Evolutionary conservation across 2,113 vertebrate genomes (phyloP), one percentile per base, ranked within the genome.

Genomic region (Phainopepla nitens): DNA sequence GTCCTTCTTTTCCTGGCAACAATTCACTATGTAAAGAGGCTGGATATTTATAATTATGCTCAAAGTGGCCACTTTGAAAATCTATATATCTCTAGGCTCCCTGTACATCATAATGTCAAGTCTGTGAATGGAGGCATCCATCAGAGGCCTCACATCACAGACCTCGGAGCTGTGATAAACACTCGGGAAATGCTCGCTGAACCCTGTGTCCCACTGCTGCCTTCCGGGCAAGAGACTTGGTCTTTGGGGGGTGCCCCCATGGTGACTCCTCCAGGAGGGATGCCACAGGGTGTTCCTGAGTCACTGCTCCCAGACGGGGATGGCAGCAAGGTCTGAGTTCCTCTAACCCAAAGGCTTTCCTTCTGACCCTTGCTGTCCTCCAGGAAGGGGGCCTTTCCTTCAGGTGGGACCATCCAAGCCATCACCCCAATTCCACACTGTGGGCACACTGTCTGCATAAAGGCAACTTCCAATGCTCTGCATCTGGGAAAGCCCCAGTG

Each of bases 41-140:
- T 94, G 96, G 94, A 94, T 97, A 97, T 97, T 97, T 97, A 95
- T 97, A 98, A 98, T 98, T 98, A 97, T 97, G 97, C 95, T 97
- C 97, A 95, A 97, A 98, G 97, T 97, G 97, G 98, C 96, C 97
- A 97, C 97, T 98, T 97, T 97, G 97, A 97, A 98, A 98, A 98
- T 98, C 97, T 96, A 97, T 98, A 98, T 98, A 97, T 98, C 98
- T 98, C 81, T 95, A 97, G 98, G 98, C 98, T 96, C 97, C 97
- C 96, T 94, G 98, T 99, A 98, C 94, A 98, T 98, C 98, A 98
- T 97, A 73, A 96, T 98, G 98, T 98, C 98, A 98, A 96, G 95
- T 89, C 96, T 91, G 87, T 95, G 96, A 98, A 97, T 81, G 90
- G 95, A 97, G 97, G 97, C 98, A 98, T 98, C 98, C 98, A 98